These are phyloP conservation scores for Gymnopithys bicolor DNA, from an alignment of 2,797 vertebrate genomes.

Conservation along the genomic window DNA sequence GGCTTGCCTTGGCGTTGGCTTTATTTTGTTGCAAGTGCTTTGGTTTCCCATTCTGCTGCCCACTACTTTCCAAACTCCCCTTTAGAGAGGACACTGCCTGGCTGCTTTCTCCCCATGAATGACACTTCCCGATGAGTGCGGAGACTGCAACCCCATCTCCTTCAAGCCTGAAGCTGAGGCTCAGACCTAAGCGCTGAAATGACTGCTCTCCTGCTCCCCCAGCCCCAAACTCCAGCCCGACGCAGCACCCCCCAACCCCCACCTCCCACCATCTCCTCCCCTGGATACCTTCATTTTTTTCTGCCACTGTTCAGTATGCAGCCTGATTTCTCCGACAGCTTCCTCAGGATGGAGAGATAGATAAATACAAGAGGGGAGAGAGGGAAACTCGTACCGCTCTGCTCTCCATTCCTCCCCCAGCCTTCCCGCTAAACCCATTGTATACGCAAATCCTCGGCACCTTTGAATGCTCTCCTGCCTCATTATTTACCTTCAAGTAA, in stretches of 20 bases:
- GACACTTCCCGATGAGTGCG: conserved; percentile 48
- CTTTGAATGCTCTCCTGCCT: conserved; percentile 25
- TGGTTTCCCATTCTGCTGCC: neutral
- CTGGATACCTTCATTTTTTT: conserved; percentile 28
- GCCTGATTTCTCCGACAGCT: conserved; percentile 46
- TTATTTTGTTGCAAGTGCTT: neutral
- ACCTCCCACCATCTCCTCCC: neutral
- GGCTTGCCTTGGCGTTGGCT: neutral
- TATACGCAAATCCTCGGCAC: conserved; percentile 18
- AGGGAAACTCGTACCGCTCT: neutral
- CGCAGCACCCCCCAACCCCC: neutral
- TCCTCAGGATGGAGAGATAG: conserved; percentile 33
- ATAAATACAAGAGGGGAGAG: conserved; percentile 8
- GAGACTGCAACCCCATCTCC: neutral
- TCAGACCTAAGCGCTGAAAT: neutral
- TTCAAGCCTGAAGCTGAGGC: neutral
- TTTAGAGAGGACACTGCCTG: neutral
- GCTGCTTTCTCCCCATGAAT: neutral
- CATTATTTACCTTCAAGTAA: conserved; percentile 51
- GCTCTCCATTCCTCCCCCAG: conserved; percentile 30
- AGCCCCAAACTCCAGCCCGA: neutral
- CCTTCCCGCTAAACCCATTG: conserved; percentile 25
- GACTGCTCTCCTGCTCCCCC: neutral
- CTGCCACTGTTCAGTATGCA: conserved; percentile 48
- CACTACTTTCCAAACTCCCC: conserved; percentile 23